Evolutionary conservation across 2,797 vertebrate species (phyloP).

Genomic region (Benthosema pterotum): DNA sequence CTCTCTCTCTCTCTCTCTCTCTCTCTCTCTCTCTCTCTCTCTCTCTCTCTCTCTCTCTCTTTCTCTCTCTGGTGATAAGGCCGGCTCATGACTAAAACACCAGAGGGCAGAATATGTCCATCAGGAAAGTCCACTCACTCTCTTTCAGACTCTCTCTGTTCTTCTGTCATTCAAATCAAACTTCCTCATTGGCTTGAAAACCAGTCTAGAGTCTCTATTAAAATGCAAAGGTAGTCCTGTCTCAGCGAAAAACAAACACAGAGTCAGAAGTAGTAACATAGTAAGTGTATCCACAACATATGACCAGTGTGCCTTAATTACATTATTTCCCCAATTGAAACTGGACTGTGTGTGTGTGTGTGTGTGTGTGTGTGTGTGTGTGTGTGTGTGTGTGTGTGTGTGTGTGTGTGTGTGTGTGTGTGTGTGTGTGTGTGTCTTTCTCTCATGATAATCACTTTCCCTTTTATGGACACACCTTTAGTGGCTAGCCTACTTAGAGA

Average conservation of each 20-base stretch:
- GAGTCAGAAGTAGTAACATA: no score
- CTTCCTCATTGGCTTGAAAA: background rate
- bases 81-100: conserved; percentile 24
- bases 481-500: background rate
- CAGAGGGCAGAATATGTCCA: conserved; percentile 48
- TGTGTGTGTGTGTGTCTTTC: background rate
- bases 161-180: no score
- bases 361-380: background rate
- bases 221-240: no score
- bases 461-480: conserved; percentile 33
- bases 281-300: no score
- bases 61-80: background rate
- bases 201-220: background rate
- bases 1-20: background rate
- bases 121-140: conserved; percentile 3
- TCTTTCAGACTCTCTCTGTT: no score
- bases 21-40: background rate
- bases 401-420: conserved; percentile 2
- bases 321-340: no score
- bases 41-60: conserved; percentile 3
- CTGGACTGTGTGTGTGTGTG: background rate
- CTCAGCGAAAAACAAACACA: no score
- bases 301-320: no score
- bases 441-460: conserved; percentile 37
- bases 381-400: conserved; percentile 2